Evolutionary conservation across 2,888 invertebrate species (phyloP), one percentile per base, ranked within the genome.

Genomic region (Notocelia uddmanniana): DNA sequence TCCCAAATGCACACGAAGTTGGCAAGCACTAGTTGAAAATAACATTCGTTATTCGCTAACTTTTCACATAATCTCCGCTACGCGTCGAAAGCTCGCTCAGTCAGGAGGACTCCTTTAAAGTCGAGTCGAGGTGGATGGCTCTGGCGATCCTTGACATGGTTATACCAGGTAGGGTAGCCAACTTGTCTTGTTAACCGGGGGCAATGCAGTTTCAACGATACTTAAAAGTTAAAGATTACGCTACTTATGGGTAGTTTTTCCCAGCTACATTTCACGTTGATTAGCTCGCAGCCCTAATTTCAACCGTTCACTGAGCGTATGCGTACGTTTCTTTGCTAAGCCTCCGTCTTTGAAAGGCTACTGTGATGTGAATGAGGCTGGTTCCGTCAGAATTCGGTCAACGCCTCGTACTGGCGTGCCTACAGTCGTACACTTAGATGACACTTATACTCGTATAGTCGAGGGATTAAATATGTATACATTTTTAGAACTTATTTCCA

Each of bases 91-190:
- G 71, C 55, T 60, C 45, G 66, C 55, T 57, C 64, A 70, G 66
- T 73, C 70, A 69, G 70, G 73, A 54, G 60, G 31, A 60, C 59
- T 64, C 66, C 72, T 72, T 72, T 67, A 50, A 72, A 50, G 72
- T 67, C 59, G 60, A 73, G 63, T 60, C 77, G 78, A 73, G 79
- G 76, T 82, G 78, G 83, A 83, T 80, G 81, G 76, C 74, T 75
- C 75, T 73, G 75, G 75, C 78, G 81, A 84, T 88, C 88, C 89
- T 89, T 89, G 89, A 89, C 90, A 89, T 74, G 76, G 77, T 88
- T 86, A 74, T 77, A 76, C 74, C 23, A 50, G 69, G 54, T 50
- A 63, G 62, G 57, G 58, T 59, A 68, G 72, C 52, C 66, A 59
- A 52, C 41, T 52, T n/a, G 50, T 59, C 68, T 68, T 57, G 66